Conservation (phyloP, 2,888 invertebrate species). For the Machimus atricapillus region DNA sequence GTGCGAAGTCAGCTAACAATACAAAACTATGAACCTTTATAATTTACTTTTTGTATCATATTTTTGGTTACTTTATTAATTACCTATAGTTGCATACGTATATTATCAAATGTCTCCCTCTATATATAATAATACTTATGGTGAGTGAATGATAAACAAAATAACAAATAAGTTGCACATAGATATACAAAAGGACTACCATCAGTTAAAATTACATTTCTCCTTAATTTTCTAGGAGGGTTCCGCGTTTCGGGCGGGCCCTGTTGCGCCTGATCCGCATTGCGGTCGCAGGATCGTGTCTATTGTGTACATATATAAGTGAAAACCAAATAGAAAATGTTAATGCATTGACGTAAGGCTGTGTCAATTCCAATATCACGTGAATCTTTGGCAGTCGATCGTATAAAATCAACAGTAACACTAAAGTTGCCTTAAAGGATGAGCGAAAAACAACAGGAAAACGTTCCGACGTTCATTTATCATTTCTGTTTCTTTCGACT, state of each 20-base stretch:
- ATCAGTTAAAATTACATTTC: conserved; percentile 24
- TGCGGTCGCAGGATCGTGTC: neutral
- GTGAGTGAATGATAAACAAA: conserved; percentile 29
- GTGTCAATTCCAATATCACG: conserved; percentile 34
- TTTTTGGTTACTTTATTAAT: conserved; percentile 32
- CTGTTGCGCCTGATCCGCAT: neutral
- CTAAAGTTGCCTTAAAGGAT: conserved; percentile 13
- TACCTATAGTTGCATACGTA: conserved; percentile 34
- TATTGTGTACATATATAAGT: conserved; percentile 15
- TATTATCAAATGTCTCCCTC: conserved; percentile 31
- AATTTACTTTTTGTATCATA: conserved; percentile 18
- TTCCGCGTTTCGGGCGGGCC: neutral
- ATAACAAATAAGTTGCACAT: conserved; percentile 33
- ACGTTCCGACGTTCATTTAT: neutral
- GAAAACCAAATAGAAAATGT: conserved; percentile 24
- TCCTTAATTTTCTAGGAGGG: conserved; percentile 7
- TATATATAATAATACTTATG: conserved; percentile 35
- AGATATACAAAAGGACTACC: conserved; percentile 31
- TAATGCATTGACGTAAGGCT: conserved; percentile 33
- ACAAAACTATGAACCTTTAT: conserved; percentile 35
- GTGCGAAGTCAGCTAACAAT: conserved; percentile 35
- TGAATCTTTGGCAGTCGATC: conserved; percentile 28
- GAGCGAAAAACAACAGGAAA: neutral
- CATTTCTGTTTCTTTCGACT: neutral
- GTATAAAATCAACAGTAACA: conserved; percentile 4